Conservation (phyloP, 2,113 vertebrate genomes). For the Dolichotis patagonum region DNA sequence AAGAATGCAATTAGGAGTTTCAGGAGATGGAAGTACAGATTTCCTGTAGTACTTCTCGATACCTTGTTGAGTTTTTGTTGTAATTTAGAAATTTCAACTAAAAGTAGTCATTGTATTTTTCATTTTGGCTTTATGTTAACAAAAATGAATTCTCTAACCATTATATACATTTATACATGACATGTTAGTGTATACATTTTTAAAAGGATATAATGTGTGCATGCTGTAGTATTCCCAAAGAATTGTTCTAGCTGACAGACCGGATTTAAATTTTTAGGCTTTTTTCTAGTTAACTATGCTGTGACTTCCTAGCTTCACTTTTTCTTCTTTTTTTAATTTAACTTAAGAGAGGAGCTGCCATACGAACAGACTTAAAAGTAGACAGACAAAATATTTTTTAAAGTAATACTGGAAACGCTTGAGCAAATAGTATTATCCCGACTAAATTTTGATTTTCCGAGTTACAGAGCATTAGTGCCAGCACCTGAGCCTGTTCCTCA, state of each 20-base stretch:
- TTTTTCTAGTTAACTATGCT: background rate
- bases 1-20: background rate
- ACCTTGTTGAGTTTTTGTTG: background rate
- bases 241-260: background rate
- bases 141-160: background rate
- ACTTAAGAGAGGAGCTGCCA: background rate
- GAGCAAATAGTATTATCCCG: conserved; percentile 13
- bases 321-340: conserved; percentile 1
- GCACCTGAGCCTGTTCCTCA: background rate
- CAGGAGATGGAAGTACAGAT: background rate
- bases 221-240: background rate
- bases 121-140: conserved; percentile 44
- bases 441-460: background rate
- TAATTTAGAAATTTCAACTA: conserved; percentile 47
- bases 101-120: background rate
- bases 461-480: background rate
- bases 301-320: background rate
- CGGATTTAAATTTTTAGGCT: background rate
- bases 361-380: background rate
- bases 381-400: background rate
- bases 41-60: background rate
- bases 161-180: background rate
- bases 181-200: background rate
- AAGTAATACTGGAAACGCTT: background rate
- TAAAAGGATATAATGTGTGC: background rate